Evolutionary conservation across 2,113 vertebrate genomes (phyloP).

Genomic region (Chrysemys picta): DNA sequence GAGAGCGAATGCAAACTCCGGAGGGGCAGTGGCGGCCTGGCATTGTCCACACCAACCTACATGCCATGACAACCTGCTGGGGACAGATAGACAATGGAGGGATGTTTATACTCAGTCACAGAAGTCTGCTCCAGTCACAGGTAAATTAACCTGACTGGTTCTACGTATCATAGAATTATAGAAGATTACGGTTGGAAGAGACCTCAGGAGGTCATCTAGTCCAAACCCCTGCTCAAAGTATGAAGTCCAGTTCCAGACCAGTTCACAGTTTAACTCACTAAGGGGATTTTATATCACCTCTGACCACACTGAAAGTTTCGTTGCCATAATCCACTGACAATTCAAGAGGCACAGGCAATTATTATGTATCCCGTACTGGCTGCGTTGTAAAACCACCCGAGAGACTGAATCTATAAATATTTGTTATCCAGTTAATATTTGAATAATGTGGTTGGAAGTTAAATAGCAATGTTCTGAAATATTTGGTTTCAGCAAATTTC

Average conservation of each 20-base stretch:
- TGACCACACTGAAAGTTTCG: constrained; percentile 40
- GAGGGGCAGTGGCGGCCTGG: not conserved
- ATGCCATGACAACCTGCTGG: not conserved
- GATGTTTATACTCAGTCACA: constrained; percentile 66
- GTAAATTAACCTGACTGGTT: constrained; percentile 58
- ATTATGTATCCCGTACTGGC: not conserved
- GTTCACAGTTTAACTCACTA: constrained; percentile 41
- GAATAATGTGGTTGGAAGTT: not conserved
- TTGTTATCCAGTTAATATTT: constrained; percentile 6
- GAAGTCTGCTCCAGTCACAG: not conserved
- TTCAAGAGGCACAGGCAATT: not conserved
- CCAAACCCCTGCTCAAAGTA: not conserved
- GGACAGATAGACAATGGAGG: constrained; percentile 26
- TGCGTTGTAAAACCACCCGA: constrained; percentile 45
- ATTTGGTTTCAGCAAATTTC: not conserved
- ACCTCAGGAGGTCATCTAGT: too few species aligned
- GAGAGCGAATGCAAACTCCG: not conserved
- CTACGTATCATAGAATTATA: not conserved
- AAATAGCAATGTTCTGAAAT: constrained; percentile 14
- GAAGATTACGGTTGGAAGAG: too few species aligned
- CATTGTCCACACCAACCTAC: not conserved
- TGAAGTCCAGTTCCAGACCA: constrained; percentile 64
- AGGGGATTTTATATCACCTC: constrained; percentile 39
- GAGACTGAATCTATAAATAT: not conserved
- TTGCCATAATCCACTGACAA: not conserved